Evolutionary conservation across 2,113 vertebrate species (phyloP).

Genomic region (Pelecanus crispus): DNA sequence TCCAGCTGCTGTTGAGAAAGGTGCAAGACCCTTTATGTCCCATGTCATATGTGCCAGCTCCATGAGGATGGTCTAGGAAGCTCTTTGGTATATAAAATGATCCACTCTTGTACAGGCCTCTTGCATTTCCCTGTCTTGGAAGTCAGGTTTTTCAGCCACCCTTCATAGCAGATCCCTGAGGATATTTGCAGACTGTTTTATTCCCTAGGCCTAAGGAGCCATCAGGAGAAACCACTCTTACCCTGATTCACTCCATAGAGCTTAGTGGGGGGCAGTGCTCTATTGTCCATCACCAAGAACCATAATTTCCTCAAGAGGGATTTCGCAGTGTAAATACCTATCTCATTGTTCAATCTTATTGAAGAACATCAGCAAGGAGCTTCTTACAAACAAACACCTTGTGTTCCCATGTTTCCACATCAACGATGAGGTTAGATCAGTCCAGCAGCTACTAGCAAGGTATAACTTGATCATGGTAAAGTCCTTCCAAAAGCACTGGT

Average conservation of each 20-base stretch:
- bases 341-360: background rate
- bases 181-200: background rate
- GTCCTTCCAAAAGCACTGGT: background rate
- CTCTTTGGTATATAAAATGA: background rate
- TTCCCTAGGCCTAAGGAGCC: background rate
- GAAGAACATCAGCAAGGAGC: background rate
- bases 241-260: background rate
- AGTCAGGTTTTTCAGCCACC: background rate
- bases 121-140: background rate
- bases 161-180: background rate
- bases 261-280: background rate
- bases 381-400: background rate
- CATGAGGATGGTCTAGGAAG: background rate
- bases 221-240: background rate
- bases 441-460: background rate
- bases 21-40: background rate
- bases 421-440: background rate
- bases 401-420: background rate
- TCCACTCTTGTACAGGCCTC: background rate
- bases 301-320: background rate
- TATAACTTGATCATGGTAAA: background rate
- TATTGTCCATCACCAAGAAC: background rate
- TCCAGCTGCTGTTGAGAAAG: background rate
- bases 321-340: background rate
- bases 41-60: background rate